Evolutionary conservation across 64 coral and sea anemone species (phyloP), one percentile per base, ranked within the genome.

Genomic region (Stichodactyla helianthus): DNA sequence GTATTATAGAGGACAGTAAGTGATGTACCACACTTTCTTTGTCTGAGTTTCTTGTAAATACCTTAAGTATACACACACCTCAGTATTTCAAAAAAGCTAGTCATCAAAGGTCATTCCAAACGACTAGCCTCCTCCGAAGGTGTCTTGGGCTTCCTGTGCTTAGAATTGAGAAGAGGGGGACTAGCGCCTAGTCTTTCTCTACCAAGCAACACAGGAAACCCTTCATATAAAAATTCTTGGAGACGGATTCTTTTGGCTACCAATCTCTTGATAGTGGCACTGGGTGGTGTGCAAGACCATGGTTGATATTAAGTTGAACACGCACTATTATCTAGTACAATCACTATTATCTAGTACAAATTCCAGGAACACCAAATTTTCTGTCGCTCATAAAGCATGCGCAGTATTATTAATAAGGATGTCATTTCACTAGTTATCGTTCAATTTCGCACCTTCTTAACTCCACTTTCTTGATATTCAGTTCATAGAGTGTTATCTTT

Each of bases 401-500:
- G 28, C 28, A 1, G 28, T 31, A 31, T 31, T 31, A 13, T 57
- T 57, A 13, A 57, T 57, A n/a, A n/a, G n/a, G 13, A 7, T 13
- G 2, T 57, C 13, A 10, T 10, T 57, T 13, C 55, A 57, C 2
- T 7, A 18, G 16, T 63, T 18, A 18, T 15, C 5, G 60, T 63
- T 63, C 17, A 17, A 63, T 63, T 17, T 22, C 63, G n/a, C 18
- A 88, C 86, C 86, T 88, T 88, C 79, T 79, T 57, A 79, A 17
- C 52, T 18, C 54, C 86, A 12, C 31, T 77, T 79, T 88, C 86
- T 22, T 88, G 55, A 57, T 79, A 88, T 58, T 79, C 70, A 44
- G 50, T 55, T 71, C 86, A 88, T 2, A 56, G 20, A 6, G 86
- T 88, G 14, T 77, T 77, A 23, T 79, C 14, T 16, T 79, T 55